These are phyloP conservation scores for Mesorhabditis belari DNA, from an alignment of 2,888 invertebrate genomes.

Conservation along the genomic window DNA sequence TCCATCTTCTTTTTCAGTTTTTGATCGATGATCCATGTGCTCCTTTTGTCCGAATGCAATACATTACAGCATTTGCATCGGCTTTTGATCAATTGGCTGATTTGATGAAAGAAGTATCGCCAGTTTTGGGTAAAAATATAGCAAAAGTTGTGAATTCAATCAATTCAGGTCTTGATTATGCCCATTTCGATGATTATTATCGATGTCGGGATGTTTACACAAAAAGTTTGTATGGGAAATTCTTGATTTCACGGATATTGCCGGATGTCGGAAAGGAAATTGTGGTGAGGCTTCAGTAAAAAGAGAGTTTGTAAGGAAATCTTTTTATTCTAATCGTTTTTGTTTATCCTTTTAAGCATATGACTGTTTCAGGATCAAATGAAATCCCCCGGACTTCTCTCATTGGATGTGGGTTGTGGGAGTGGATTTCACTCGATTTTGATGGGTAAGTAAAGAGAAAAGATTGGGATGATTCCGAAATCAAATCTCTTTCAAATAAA, in stretches of 20 bases:
- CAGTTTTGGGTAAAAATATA: not conserved
- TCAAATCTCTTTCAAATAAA: too few species aligned
- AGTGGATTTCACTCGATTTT: not conserved
- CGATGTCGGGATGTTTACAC: not conserved
- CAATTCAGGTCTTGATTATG: not conserved
- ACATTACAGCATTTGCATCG: not conserved
- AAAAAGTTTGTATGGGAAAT: not conserved
- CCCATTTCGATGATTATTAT: not conserved
- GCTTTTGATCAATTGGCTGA: not conserved
- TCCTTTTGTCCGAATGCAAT: not conserved
- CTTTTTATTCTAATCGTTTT: too few species aligned
- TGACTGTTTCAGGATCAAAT: not conserved
- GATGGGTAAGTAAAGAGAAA: not conserved
- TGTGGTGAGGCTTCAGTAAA: not conserved
- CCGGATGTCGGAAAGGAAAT: not conserved
- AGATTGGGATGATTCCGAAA: too few species aligned
- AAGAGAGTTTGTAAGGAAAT: not conserved
- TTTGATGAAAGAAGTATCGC: not conserved
- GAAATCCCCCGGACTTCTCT: not conserved
- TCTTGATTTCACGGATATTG: not conserved
- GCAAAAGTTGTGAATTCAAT: not conserved
- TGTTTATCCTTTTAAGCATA: too few species aligned
- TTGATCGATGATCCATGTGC: not conserved
- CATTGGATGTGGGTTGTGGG: not conserved
- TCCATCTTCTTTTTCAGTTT: not conserved